phyloP scores from a whole-genome alignment of 2,888 invertebrate genomes.

The Brachypalpus laphriformis region DNA sequence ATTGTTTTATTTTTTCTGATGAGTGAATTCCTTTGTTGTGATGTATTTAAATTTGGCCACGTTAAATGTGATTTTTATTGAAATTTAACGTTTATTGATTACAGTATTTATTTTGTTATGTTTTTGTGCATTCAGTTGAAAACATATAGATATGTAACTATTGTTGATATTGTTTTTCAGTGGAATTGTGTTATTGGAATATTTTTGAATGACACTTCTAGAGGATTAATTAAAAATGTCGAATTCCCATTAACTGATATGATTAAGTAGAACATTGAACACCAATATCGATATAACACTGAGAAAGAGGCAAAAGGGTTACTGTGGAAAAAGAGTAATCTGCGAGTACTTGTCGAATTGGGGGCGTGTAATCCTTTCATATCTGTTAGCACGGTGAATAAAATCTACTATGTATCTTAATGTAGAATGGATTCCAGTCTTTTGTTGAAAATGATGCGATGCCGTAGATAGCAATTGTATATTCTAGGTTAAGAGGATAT shows the following conservation, averaged over 20 bases:
- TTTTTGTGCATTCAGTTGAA: slow-evolving; percentile 12
- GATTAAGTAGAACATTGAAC: slow-evolving; percentile 17
- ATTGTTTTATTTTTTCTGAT: background rate
- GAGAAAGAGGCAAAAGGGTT: background rate
- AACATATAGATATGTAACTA: slow-evolving; percentile 49
- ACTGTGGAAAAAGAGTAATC: too few species aligned
- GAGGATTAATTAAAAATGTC: background rate
- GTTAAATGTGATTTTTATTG: too few species aligned
- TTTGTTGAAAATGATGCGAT: slow-evolving; percentile 51
- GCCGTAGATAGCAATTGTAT: background rate
- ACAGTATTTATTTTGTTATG: too few species aligned
- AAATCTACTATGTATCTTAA: slow-evolving; percentile 11
- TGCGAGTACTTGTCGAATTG: too few species aligned
- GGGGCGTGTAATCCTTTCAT: slow-evolving; percentile 1
- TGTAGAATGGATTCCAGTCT: slow-evolving; percentile 60
- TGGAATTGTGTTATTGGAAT: background rate
- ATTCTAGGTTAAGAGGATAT: background rate
- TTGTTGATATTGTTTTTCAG: slow-evolving; percentile 34
- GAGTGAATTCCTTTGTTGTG: too few species aligned
- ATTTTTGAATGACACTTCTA: too few species aligned
- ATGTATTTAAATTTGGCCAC: slow-evolving; percentile 16
- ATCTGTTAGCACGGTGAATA: background rate
- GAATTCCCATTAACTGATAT: slow-evolving; percentile 20
- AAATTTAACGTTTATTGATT: background rate
- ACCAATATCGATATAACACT: slow-evolving; percentile 5